phyloP scores from a whole-genome alignment of 2,797 vertebrate species.

The Paramormyrops hopkinsi region DNA sequence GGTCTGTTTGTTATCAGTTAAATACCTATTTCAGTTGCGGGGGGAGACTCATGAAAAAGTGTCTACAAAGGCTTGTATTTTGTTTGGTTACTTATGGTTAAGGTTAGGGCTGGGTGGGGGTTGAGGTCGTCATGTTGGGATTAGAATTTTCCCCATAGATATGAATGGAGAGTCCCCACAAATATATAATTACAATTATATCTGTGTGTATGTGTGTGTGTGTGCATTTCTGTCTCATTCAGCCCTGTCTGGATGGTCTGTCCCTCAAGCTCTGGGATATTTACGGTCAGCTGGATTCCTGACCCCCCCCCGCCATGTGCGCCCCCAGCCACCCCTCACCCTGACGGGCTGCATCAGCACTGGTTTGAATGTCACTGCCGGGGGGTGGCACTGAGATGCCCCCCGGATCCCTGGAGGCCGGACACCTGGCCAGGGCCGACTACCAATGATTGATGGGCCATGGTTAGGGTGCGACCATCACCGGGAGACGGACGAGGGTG shows the following conservation, averaged over 20 bases:
- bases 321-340: not conserved
- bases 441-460: constrained; percentile 87
- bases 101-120: not conserved
- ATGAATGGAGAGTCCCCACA: not conserved
- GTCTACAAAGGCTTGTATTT: not conserved
- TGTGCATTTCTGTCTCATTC: not conserved
- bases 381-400: not conserved
- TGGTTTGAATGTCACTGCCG: constrained; percentile 30
- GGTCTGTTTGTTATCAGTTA: not conserved
- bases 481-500: constrained; percentile 74
- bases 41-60: not conserved
- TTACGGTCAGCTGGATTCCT: constrained; percentile 18
- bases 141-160: not conserved
- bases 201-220: not conserved
- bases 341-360: not conserved
- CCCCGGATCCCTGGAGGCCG: constrained; percentile 71
- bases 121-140: not conserved
- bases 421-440: constrained; percentile 79
- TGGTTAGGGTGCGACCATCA: constrained; percentile 83
- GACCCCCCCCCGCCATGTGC: not conserved
- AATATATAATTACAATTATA: not conserved
- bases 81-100: not conserved
- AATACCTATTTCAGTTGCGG: not conserved
- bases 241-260: not conserved
- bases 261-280: constrained; percentile 23